These are phyloP conservation scores for Nephrotoma guestfalica DNA, from an alignment of 2,888 invertebrate genomes.

Conservation along the genomic window DNA sequence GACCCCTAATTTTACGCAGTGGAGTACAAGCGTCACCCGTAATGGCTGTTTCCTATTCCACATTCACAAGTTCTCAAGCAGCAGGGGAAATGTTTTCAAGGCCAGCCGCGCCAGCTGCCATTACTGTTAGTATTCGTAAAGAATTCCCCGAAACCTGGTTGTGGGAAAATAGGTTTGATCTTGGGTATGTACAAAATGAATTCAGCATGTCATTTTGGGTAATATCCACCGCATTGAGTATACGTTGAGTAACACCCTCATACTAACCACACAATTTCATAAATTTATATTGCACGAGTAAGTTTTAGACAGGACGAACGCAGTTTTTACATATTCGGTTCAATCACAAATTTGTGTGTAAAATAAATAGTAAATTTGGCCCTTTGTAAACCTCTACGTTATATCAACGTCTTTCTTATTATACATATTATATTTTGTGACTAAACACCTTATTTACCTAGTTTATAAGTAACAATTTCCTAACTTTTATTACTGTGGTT, in stretches of 20 bases:
- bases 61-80: background rate
- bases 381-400: background rate
- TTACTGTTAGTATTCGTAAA: conserved; percentile 30
- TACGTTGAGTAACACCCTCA: background rate
- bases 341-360: too few species aligned
- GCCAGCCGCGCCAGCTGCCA: background rate
- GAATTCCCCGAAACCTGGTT: conserved; percentile 56
- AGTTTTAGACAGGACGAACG: too few species aligned
- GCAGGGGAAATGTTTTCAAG: background rate
- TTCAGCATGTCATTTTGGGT: background rate
- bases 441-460: background rate
- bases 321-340: too few species aligned
- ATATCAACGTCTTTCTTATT: background rate
- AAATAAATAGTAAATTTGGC: too few species aligned
- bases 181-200: background rate
- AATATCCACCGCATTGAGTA: background rate
- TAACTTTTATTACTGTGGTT: background rate
- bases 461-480: background rate
- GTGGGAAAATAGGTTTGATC: conserved; percentile 18
- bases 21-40: background rate
- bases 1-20: background rate
- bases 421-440: background rate
- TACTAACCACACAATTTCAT: background rate
- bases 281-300: background rate
- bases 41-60: background rate